Evolutionary conservation across 2,888 invertebrate species (phyloP), one percentile per base, ranked within the genome.

Genomic region (Anthophora plumipes): DNA sequence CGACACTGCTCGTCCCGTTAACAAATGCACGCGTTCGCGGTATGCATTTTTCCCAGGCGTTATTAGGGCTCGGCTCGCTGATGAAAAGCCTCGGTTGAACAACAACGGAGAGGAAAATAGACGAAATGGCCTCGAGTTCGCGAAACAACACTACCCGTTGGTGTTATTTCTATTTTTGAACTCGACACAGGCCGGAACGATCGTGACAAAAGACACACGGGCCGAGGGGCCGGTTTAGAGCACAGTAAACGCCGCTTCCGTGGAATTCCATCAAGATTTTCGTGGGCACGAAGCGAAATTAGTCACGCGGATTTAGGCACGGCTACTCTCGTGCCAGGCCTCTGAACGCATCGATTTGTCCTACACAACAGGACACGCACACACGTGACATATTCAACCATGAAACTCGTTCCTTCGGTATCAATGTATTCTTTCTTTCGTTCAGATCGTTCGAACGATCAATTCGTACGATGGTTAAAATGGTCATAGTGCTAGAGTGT

Each of bases 231-330:
- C 14, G 37, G 11, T 46, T 9, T 4, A n/a, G 48, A 61, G 54
- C 20, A 31, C 25, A 61, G 31, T 31, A 31, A 4, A 31, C 2
- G 12, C 17, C n/a, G 64, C 55, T 69, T 61, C 54, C 73, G 70
- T 64, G 57, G 63, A 67, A 77, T 82, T 67, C 70, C 85, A 61
- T 71, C 78, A 50, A 79, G 79, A 79, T 67, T 85, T 85, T 85
- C 82, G 60, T 77, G 43, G 60, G 39, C 85, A 68, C 82, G 82
- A 54, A 64, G 61, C 52, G 55, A 61, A 80, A 86, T 86, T 85
- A 80, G 87, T 86, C 80, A 86, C 82, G 75, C 84, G 66, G 84
- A 82, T 84, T 81, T 77, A 61, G 73, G 66, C 72, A 57, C 39
- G 68, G 46, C 60, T 14, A 46, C 14, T 61, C 82, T 73, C 64